Base-by-base conservation (phyloP, 35 echinoderm and acorn worm species). In the Heliocidaris tuberculata region DNA sequence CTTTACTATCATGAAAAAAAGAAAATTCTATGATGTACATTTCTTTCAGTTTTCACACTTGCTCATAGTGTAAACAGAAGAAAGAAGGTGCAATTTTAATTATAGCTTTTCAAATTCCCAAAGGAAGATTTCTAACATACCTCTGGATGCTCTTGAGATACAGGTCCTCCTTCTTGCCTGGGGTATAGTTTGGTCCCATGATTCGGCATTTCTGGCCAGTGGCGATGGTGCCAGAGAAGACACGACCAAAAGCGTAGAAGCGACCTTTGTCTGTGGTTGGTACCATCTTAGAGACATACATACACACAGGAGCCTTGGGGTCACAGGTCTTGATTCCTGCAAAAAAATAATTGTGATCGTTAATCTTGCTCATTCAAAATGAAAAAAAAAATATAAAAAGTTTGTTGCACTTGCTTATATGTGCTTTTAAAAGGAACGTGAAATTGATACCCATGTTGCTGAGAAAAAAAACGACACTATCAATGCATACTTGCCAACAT, bases 261-360 rank as follows among this genome's bases (percentile, higher is more conserved):
- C 97, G 97, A 35, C 98, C 98, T 93, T 97, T 97, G 96, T 99
- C 98, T n/a, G 96, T 70, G 21, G 97, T 99, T n/a, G 98, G 98
- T 94, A 99, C 98, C 97, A 99, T 99, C 96, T 99, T 99, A 31
- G 98, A 97, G 59, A 99, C 56, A 92, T 97, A 99, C 97, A 99
- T 97, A 89, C 96, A 95, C 30, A 99, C 88, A 50, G 98, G 98
- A 85, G 94, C 98, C 19, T 96, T 89, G 31, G 97, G 94, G 88
- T 99, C 94, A 94, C 98, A 99, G 49, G 89, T 97, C 96, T 96
- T 97, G 97, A 99, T 99, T 16, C 95, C 97, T 98, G 48, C 12
- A 93, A 31, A 47, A 31, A 30, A 31, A 50, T 49, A 48, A 32
- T 30, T 35, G 31, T 31, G 21, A 42, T 78, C 2, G 65, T 78